Evolutionary conservation across 2,113 vertebrate species (phyloP), one percentile per base, ranked within the genome.

Genomic region (Henicopernis longicauda): DNA sequence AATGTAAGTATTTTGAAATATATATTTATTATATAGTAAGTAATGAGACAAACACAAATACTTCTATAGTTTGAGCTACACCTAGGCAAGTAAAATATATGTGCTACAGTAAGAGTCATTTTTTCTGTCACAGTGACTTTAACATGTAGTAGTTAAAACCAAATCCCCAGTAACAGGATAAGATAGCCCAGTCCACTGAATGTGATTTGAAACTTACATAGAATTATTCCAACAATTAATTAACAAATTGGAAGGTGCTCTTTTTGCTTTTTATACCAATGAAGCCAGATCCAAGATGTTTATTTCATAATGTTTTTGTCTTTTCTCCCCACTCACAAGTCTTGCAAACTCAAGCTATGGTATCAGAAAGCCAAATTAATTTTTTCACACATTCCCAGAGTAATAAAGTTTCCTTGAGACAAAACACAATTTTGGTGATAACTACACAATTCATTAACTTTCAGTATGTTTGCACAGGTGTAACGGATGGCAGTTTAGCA

Each of bases 391-490:
- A 16, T 83, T 65, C 14, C 17, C 72, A 86, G 29, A 83, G 78
- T 10, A 90, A 78, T 29, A 31, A 79, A 54, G 32, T 54, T 94
- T 79, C 58, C 57, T 69, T 1, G 0, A 50, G 38, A 82, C 63
- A 93, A 80, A 77, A 58, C 47, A 32, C 31, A 19, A 86, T 83
- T 86, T 71, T 49, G 44, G 59, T 50, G 82, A 17, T 62, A 89
- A 82, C 59, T 27, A 71, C 36, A 36, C 76, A 86, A 78, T 50
- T 86, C 92, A 94, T 89, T 96, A 94, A 94, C 95, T 86, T 82
- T 7, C 29, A 23, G 69, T 54, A 59, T 86, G 86, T 96, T 96
- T 96, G 90, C 79, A 97, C 94, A 97, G 96, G 86, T 97, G 95
- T 47, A 78, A 78, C 42, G 36, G 52, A 76, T 1, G 58, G 59